These are phyloP conservation scores for Motacilla tschutschensis DNA, from an alignment of 2,113 vertebrate species.

Conservation along the genomic window DNA sequence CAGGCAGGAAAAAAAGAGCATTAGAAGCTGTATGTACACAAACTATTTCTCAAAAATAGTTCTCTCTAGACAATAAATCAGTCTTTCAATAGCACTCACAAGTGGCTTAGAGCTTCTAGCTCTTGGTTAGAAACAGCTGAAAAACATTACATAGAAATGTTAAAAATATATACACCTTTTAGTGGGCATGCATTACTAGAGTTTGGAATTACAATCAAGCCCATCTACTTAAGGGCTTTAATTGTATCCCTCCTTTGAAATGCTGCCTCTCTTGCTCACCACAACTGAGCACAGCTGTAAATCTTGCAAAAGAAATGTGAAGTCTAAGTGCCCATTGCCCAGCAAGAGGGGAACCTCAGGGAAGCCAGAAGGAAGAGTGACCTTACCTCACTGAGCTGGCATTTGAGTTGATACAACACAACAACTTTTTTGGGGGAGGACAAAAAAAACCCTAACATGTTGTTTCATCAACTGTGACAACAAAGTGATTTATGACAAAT, in stretches of 20 bases:
- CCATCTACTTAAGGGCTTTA: neutral
- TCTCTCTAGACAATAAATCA: conserved; percentile 2
- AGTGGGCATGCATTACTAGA: neutral
- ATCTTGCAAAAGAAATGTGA: neutral
- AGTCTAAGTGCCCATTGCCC: neutral
- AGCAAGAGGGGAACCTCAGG: neutral
- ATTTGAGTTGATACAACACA: neutral
- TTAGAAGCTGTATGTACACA: conserved; percentile 1
- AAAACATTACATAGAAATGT: neutral
- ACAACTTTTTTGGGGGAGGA: rapidly evolving
- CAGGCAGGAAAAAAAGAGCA: conserved; percentile 27
- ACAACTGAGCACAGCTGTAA: neutral
- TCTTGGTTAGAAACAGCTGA: neutral
- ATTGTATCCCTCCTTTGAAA: neutral
- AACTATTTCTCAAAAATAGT: conserved; percentile 24
- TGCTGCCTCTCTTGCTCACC: neutral
- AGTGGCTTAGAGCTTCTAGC: neutral
- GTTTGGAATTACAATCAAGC: neutral
- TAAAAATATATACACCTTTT: neutral
- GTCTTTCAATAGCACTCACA: neutral
- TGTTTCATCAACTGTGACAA: neutral
- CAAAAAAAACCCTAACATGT: rapidly evolving
- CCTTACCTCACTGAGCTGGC: neutral
- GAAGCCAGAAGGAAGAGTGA: neutral
- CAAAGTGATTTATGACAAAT: neutral